Evolutionary conservation across 2,113 vertebrate species (phyloP), one percentile per base, ranked within the genome.

Genomic region (Tachuris rubrigastra): DNA sequence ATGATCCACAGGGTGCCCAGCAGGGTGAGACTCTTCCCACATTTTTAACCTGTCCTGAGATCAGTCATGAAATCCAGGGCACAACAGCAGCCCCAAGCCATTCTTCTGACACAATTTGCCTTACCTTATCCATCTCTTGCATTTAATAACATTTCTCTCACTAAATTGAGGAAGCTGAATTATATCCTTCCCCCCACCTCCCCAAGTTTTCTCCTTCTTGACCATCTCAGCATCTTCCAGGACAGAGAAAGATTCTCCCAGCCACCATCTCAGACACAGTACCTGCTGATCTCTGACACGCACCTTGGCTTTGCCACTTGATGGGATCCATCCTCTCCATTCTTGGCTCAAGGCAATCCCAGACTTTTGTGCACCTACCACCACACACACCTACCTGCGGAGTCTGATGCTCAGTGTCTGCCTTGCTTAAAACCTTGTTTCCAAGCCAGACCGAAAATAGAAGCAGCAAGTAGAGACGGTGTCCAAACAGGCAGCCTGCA

Each of bases 271-370:
- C 53, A 73, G 25, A 60, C 33, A 22, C 15, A 35, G 3, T 23
- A 49, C 8, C 12, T n/a, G 44, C 52, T 53, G 20, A 17, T 80
- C 42, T 39, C 19, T 5, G 0, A 33, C 30, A 23, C 0, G 1
- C 31, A 46, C 35, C 42, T 63, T 58, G 42, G 39, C 42, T 86
- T 50, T 80, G 35, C 12, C 62, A 75, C 3, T 25, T 39, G 23
- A 30, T 10, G 8, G 19, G 37, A 75, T 33, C 37, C 1, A 0
- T 30, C 22, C 33, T 50, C 23, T 66, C 52, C 25, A 2, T 3
- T 68, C 49, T 60, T 31, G 21, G 44, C 52, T 68, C 49, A 72
- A 55, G 28, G 56, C 31, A 86, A 67, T 42, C 41, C 33, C 65
- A 69, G 23, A 50, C 52, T 66, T 44, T 13, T 31, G 33, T 1